phyloP scores from a whole-genome alignment of 64 coral and sea anemone species.

The Montipora cactus region DNA sequence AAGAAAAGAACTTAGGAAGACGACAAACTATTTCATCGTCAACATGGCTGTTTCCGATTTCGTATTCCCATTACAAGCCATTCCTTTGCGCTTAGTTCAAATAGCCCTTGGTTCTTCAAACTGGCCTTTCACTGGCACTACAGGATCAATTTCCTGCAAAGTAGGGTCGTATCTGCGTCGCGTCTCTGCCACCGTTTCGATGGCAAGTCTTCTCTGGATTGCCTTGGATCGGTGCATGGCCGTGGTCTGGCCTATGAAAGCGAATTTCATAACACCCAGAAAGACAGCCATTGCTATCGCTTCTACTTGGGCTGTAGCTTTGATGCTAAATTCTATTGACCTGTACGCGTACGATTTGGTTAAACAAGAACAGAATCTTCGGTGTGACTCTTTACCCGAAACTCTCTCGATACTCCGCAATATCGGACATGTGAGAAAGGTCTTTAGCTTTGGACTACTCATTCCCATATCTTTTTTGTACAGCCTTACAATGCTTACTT shows the following conservation, averaged over 20 bases:
- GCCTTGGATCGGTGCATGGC: background rate
- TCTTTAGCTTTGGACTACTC: background rate
- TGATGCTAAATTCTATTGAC: background rate
- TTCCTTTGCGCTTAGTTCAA: background rate
- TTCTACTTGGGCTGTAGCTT: background rate
- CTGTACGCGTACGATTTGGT: background rate
- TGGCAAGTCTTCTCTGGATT: background rate
- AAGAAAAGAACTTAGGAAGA: background rate
- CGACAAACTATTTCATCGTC: background rate
- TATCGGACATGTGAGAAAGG: background rate
- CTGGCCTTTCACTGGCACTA: background rate
- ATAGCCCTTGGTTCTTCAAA: background rate
- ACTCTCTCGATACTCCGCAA: background rate
- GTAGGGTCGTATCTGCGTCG: background rate
- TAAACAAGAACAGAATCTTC: background rate
- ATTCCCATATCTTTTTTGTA: background rate
- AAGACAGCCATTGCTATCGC: background rate
- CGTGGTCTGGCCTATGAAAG: background rate
- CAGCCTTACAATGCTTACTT: background rate
- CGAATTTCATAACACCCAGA: background rate
- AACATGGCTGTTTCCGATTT: slow-evolving; percentile 25
- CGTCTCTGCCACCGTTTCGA: background rate
- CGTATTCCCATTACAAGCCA: background rate
- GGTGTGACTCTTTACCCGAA: background rate
- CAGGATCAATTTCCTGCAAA: background rate